Conservation (phyloP, 1,140 invertebrate species). For the Lepidurus arcticus region DNA sequence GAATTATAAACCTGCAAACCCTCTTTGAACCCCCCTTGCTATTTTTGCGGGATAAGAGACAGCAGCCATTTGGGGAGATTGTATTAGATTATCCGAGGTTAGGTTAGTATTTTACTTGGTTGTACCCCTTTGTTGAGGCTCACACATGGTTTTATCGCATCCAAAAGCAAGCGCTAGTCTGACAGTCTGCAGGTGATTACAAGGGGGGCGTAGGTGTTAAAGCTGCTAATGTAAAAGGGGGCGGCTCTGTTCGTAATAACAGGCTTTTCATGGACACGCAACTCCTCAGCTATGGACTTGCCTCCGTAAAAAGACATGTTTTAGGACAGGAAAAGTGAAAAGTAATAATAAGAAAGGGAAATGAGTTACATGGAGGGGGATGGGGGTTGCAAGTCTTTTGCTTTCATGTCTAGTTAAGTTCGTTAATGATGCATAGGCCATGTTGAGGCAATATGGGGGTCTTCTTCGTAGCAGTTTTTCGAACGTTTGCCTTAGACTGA, state of each 20-base stretch:
- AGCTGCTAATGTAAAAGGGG: constrained; percentile 21
- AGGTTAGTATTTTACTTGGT: background rate
- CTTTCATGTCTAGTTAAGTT: background rate
- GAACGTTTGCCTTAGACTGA: background rate
- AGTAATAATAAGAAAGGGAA: background rate
- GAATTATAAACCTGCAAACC: constrained; percentile 2
- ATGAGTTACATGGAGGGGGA: background rate
- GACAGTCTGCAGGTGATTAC: background rate
- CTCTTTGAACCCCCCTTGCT: background rate
- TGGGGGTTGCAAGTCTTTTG: background rate
- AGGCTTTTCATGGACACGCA: constrained; percentile 13
- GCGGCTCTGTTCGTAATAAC: constrained; percentile 8
- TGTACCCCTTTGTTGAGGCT: background rate
- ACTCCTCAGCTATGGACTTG: background rate
- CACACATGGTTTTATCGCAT: background rate
- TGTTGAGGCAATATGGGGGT: no score
- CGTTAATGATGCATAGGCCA: background rate
- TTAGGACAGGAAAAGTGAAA: constrained; percentile 5
- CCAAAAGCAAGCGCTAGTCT: background rate
- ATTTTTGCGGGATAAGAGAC: background rate
- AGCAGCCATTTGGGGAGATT: background rate
- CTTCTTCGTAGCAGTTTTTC: background rate
- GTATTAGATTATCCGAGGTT: background rate
- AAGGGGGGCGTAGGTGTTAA: constrained; percentile 11
- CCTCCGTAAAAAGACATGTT: background rate